Conservation (phyloP, 2,797 vertebrate species). For the Peromyscus aztecus region DNA sequence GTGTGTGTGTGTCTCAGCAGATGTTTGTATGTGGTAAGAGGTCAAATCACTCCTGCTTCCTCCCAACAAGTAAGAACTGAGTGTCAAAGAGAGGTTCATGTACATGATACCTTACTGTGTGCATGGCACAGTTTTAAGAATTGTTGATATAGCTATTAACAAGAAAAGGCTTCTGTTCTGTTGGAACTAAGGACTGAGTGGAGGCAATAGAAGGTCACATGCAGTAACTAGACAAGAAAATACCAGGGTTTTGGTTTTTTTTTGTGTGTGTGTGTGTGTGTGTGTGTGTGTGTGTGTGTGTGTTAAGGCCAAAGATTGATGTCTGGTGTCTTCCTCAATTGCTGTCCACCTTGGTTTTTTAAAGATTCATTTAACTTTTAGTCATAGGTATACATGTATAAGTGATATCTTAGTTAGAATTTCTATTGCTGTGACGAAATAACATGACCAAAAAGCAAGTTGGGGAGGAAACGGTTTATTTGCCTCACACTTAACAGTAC, state of each 20-base stretch:
- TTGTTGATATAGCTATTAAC: background rate
- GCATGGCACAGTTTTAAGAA: background rate
- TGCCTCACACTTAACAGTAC: background rate
- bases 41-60: conserved; percentile 11
- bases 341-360: background rate
- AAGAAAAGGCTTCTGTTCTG: background rate
- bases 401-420: background rate
- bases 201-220: background rate
- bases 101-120: background rate
- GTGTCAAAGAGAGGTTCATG: background rate
- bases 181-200: background rate
- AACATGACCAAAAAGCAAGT: background rate
- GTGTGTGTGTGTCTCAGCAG: background rate
- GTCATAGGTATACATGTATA: too few relatives aligned
- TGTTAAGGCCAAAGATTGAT: background rate
- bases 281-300: background rate
- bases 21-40: accelerated
- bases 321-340: background rate
- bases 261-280: background rate
- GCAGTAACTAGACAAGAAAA: background rate
- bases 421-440: background rate
- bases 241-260: background rate
- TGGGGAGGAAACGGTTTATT: background rate
- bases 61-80: background rate
- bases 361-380: background rate